Percentiles rank a stretch among this genome's conserved stretches.
Conservation (phyloP, 2,797 vertebrate species). For the Alcedo atthis region DNA sequence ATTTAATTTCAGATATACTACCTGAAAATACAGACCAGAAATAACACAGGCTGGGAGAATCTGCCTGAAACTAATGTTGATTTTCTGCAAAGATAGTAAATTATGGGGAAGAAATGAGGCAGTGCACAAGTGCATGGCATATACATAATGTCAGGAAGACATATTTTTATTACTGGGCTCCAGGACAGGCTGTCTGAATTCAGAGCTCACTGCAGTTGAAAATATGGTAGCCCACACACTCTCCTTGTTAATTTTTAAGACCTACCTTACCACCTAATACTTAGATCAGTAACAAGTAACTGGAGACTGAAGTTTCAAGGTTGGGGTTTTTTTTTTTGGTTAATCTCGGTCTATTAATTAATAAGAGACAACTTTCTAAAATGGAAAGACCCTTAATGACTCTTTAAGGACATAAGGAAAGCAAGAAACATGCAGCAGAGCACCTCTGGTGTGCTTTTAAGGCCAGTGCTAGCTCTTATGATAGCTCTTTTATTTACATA, state of each 20-base stretch:
- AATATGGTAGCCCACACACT: neutral
- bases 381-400: conserved; percentile 46
- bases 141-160: conserved; percentile 43
- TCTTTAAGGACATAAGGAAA: conserved; percentile 18
- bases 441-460: conserved; percentile 16
- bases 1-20: conserved; percentile 33
- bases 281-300: neutral
- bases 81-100: neutral
- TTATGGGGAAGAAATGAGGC: conserved; percentile 32
- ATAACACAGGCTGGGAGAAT: neutral
- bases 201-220: conserved; percentile 13
- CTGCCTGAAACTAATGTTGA: conserved; percentile 32
- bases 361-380: conserved; percentile 22
- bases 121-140: neutral
- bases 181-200: conserved; percentile 38
- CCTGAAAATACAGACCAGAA: neutral
- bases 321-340: neutral
- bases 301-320: neutral
- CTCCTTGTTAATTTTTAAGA: conserved; percentile 15
- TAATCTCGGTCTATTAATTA: conserved; percentile 20
- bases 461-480: neutral
- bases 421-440: neutral
- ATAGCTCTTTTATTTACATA: conserved; percentile 51
- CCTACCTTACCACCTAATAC: neutral
- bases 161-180: conserved; percentile 42